Percentiles rank a stretch among this genome's conserved stretches.
Evolutionary conservation across 2,888 invertebrate genomes (phyloP).

Genomic region (Tipula lateralis): DNA sequence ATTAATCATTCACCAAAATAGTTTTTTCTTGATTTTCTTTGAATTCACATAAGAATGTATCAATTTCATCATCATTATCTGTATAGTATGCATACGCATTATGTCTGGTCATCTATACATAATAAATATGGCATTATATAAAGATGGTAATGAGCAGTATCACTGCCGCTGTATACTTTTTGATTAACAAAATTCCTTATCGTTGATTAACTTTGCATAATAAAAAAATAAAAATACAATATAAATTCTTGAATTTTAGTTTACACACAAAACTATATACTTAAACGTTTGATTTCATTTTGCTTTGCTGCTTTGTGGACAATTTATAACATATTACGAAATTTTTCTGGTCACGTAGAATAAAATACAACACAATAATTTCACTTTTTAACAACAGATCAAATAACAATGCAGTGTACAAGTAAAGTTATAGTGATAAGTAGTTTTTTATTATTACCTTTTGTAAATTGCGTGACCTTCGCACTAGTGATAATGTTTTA

Average conservation of each 20-base stretch:
- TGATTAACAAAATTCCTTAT: neutral
- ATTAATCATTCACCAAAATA: neutral
- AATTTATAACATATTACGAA: neutral
- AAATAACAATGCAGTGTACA: neutral
- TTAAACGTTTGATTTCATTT: neutral
- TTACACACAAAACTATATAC: neutral
- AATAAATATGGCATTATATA: neutral
- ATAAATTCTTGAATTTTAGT: neutral
- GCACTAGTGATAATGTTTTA: neutral
- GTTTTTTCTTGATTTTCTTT: neutral
- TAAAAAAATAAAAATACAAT: neutral
- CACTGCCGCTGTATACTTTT: neutral
- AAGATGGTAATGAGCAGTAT: neutral
- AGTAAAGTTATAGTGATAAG: neutral
- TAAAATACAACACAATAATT: neutral
- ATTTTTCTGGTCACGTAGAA: neutral
- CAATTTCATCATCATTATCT: neutral
- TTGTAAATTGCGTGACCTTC: neutral
- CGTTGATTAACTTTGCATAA: neutral
- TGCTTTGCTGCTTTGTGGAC: neutral
- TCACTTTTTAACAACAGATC: neutral
- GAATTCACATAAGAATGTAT: neutral
- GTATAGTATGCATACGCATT: neutral
- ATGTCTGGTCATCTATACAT: neutral
- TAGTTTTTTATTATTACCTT: neutral